Evolutionary conservation across 2,113 vertebrate species (phyloP), one percentile per base, ranked within the genome.

Genomic region (Anser cygnoides): DNA sequence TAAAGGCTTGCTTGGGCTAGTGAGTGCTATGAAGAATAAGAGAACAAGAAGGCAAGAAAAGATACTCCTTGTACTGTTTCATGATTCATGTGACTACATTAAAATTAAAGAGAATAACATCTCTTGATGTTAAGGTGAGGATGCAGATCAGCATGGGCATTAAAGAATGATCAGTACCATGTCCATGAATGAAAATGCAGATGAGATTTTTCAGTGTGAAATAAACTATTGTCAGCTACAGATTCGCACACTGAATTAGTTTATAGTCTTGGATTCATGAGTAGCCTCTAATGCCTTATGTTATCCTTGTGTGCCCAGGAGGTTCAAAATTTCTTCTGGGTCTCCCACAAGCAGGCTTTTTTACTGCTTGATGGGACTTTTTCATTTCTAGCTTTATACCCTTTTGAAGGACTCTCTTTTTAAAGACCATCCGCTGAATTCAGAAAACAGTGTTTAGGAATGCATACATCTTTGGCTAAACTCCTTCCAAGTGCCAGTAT

Each of bases 21-120:
- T 44, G 35, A 87, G n/a, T 18, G 43, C 37, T 41, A 78, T 25
- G 9, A 77, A 92, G 84, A 91, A 68, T 9, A 76, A 59, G 50
- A 84, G 31, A 75, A 49, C 10, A 43, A 79, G 29, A 72, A 70
- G 41, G 66, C 0, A 0, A 82, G 86, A 90, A 90, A 82, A 90
- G 46, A 55, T 90, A 25, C 20, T 84, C 18, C 23, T 20, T 57
- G 57, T 85, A 57, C 83, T 87, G 17, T 75, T 96, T 82, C 74
- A 78, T 95, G 88, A 93, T 91, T 96, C 54, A 90, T 67, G 65
- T 54, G 57, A 44, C 39, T 94, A 54, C 68, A 71, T 94, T 89
- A 85, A 88, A 96, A 58, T 90, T 78, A 63, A 82, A 94, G 67
- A 62, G 52, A 61, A 44, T 49, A 80, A 80, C 2, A 1, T 74